Percentiles rank a stretch among this genome's conserved stretches.
phyloP scores from a whole-genome alignment of 2,113 vertebrate genomes.

The Falco punctatus region DNA sequence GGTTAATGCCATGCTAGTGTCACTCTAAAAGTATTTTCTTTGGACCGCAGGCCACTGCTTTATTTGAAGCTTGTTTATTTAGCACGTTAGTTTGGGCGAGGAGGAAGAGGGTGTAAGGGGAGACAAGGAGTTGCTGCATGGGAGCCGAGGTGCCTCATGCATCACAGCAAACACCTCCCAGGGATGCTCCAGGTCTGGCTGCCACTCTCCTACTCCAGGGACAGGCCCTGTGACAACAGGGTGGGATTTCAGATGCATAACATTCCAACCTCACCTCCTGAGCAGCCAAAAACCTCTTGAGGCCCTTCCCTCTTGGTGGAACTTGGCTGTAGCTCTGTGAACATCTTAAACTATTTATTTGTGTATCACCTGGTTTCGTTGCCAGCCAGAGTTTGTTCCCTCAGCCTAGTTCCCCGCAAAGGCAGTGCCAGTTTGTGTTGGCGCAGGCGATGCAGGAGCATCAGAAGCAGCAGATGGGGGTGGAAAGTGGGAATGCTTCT shows the following conservation, averaged over 20 bases:
- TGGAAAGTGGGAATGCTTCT: neutral
- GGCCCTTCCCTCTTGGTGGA: neutral
- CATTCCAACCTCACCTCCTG: neutral
- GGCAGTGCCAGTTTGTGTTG: neutral
- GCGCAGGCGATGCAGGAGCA: neutral
- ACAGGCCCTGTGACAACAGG: neutral
- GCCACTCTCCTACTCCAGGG: neutral
- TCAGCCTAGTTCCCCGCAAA: neutral
- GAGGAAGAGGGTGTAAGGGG: neutral
- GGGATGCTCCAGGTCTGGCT: neutral
- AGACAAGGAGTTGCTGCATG: neutral
- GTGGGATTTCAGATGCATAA: neutral
- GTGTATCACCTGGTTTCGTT: neutral
- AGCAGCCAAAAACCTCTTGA: neutral
- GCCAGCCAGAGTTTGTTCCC: neutral
- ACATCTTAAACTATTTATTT: neutral
- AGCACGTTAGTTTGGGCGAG: neutral
- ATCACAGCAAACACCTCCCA: neutral
- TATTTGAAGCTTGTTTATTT: neutral
- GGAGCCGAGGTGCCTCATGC: rapidly evolving
- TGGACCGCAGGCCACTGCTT: neutral
- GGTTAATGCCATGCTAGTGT: neutral
- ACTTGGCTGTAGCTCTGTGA: neutral
- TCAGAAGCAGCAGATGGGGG: neutral
- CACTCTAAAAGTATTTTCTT: neutral